A percentile compares a stretch with the other conserved stretches of the same genome.
These are phyloP conservation scores for Paramormyrops hopkinsi DNA, from an alignment of 2,797 vertebrate species.

Conservation along the genomic window DNA sequence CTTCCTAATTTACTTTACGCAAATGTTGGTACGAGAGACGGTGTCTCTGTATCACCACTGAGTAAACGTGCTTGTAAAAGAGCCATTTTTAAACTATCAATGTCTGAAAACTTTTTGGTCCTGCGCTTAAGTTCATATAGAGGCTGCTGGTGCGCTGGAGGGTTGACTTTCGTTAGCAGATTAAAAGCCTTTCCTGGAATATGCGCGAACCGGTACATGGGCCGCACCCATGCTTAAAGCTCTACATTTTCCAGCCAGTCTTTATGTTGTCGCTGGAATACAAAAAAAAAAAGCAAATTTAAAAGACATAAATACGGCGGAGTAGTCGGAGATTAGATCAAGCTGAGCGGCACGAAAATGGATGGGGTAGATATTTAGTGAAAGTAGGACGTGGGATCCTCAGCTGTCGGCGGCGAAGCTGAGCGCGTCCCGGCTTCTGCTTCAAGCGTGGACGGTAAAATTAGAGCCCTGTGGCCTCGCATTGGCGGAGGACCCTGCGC, in stretches of 20 bases:
- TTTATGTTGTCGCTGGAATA: not conserved
- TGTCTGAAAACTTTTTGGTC: not conserved
- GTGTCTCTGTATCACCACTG: not conserved
- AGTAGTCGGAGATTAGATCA: not conserved
- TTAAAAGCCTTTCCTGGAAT: slow-evolving; percentile 3
- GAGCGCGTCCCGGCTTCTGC: not conserved
- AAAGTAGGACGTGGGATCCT: not conserved
- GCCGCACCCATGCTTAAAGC: slow-evolving; percentile 11
- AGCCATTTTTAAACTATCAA: not conserved
- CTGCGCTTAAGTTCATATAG: not conserved
- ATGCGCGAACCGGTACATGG: not conserved
- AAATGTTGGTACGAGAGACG: not conserved
- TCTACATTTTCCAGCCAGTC: not conserved
- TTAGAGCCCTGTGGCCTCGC: slow-evolving; percentile 16
- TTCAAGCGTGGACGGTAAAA: not conserved
- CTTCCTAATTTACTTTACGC: not conserved
- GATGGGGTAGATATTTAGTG: not conserved
- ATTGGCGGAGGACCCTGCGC: not conserved
- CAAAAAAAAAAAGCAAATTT: not conserved
- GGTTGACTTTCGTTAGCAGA: slow-evolving; percentile 5
- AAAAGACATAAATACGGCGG: not conserved
- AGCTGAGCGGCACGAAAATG: not conserved
- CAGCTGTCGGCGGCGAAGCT: not conserved
- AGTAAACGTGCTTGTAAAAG: not conserved
- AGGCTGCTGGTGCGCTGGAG: not conserved